A percentile compares a stretch with the other conserved stretches of the same genome.
phyloP scores from a whole-genome alignment of 2,888 invertebrate species.

The Diachrysia chrysitis region DNA sequence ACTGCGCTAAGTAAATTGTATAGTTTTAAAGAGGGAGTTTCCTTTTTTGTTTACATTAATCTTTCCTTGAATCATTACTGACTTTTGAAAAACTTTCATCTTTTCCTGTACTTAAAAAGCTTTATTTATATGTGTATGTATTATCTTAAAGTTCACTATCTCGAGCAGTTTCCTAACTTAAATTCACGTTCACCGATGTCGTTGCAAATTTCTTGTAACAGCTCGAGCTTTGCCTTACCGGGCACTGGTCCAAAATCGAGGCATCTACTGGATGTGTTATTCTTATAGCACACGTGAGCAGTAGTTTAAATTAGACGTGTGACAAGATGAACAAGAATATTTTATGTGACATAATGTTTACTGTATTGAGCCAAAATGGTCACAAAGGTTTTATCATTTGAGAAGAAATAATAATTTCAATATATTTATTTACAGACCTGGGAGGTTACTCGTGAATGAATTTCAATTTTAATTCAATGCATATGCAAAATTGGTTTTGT shows the following conservation, averaged over 20 bases:
- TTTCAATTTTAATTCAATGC: too few relatives aligned
- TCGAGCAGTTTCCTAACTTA: background rate
- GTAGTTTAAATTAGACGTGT: background rate
- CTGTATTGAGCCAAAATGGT: background rate
- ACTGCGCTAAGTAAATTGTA: background rate
- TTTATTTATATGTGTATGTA: too few relatives aligned
- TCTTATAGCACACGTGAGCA: background rate
- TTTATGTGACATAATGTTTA: background rate
- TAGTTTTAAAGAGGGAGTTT: too few relatives aligned
- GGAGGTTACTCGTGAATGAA: too few relatives aligned
- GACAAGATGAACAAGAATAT: background rate
- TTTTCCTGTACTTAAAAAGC: too few relatives aligned
- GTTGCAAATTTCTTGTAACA: constrained; percentile 3
- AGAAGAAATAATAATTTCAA: background rate
- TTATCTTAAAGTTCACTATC: too few relatives aligned
- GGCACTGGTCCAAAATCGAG: constrained; percentile 4
- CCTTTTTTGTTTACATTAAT: too few relatives aligned
- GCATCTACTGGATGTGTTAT: constrained; percentile 2
- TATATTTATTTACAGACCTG: too few relatives aligned
- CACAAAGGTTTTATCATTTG: background rate
- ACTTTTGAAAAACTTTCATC: too few relatives aligned
- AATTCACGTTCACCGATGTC: constrained; percentile 4
- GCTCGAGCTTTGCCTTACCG: background rate
- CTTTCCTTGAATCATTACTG: too few relatives aligned
- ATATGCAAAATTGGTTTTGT: too few relatives aligned